Evolutionary conservation across 2,888 invertebrate species (phyloP), one percentile per base, ranked within the genome.

Genomic region (Hypercompe scribonia): DNA sequence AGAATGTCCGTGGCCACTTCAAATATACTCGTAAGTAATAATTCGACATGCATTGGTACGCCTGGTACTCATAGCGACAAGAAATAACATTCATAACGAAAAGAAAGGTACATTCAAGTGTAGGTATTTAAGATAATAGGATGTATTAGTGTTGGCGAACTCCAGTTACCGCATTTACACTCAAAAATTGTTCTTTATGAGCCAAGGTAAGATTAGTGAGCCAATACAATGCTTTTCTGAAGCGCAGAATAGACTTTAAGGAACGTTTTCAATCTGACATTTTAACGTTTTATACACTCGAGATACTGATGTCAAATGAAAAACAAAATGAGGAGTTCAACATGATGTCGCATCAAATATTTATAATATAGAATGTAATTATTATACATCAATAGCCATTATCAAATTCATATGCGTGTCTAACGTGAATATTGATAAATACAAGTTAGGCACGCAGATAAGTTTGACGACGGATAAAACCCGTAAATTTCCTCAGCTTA

Each of bases 401-500:
- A 65, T 42, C 11, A 65, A 42, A 66, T 46, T 46, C 46, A 66
- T 36, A 18, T 18, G 68, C 54, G 36, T 68, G 34, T 58, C 58
- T 58, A 69, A 61, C n/a, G 36, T 39, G 61, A 39, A 69, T 68
- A 31, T 68, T 58, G 61, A 61, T 18, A 61, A 61, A 61, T 28
- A 13, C 61, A 28, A 61, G 28, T 61, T 61, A 61, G 61, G 31
- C 61, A 61, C 61, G 61, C 61, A 34, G 18, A 31, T 34, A 34
- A 11, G 54, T 50, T 33, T 67, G 42, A 13, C 8, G 42, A 42
- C 18, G 66, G 31, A 33, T 67, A 66, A 66, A 73, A 46, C 64
- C 61, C 46, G 24, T 39, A 4, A 61, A 68, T 74, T 71, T 31
- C 34, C 71, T 65, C 58, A 61, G 61, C 34, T 36, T 21, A 70